Base-by-base conservation (phyloP, 2,888 invertebrate species). In the Nomada ruficornis region DNA sequence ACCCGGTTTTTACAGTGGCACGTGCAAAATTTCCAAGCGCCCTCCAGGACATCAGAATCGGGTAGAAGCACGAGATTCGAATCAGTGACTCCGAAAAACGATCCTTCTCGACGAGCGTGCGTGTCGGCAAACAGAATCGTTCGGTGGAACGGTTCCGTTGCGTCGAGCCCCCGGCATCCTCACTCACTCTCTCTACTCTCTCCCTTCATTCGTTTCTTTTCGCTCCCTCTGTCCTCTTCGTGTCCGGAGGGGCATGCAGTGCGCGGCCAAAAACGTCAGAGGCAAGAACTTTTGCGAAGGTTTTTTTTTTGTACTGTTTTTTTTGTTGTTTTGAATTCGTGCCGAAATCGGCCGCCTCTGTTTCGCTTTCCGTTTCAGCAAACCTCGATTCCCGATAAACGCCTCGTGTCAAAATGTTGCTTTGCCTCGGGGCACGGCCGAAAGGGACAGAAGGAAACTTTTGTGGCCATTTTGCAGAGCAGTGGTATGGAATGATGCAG, bases 101-200 rank as follows among this genome's bases (percentile, higher is more conserved):
- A 92, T 93, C 92, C 93, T 93, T 92, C 90, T 82, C 69, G 78
- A 65, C 79, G 80, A 63, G 44, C 80, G 90, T 89, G 89, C 90
- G 90, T 93, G 93, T 93, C 91, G 91, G 93, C 90, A 93, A 94
- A 93, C 93, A 93, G 87, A 93, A 89, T 89, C 93, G 90, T 81
- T 90, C 90, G 90, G 88, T 89, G 88, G 91, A 91, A 86, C 71
- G 68, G 72, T 60, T 60, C 36, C 36, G 50, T 70, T 70, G 70
- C 79, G 80, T 78, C 77, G 77, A 63, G 68, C 80, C 77, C 54
- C 80, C 52, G 70, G 72, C 76, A 44, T 72, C 50, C 62, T 26
- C 26, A 0, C 23, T 15, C 23, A 15, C 65, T 57, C 55, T 11
- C 9, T 26, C 10, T 11, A 18, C 3, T 13, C 57, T 36, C 20